Base-by-base conservation (phyloP, 2,797 vertebrate species). In the Channallabes apus region DNA sequence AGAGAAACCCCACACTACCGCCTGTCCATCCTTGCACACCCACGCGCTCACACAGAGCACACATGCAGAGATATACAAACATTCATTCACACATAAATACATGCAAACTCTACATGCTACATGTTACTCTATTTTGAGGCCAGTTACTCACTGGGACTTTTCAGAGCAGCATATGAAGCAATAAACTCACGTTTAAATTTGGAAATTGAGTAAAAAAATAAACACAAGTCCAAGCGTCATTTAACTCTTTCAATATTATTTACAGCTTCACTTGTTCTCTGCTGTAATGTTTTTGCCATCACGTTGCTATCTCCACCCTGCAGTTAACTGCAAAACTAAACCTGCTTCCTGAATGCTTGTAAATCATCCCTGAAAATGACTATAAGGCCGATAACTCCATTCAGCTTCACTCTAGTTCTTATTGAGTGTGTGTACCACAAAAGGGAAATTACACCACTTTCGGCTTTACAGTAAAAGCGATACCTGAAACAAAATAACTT, bases 301-400 rank as follows among this genome's bases (percentile, higher is more conserved):
- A 29, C n/a, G 11, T n/a, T 7, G 8, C 56, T 90, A 86, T 85
- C 85, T 82, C 59, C 73, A 58, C 1, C 56, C 61, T 73, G 67
- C 87, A 88, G 80, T 61, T 83, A 76, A 76, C 35, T 75, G 75
- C 35, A 62, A 58, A 65, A 0, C 11, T 75, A 65, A 68, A 80
- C 61, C 64, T 76, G 69, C 64, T 87, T 87, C 82, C 82, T 87
- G 77, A 58, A 46, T 72, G 75, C 80, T 84, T 59, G 80, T 86
- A 84, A 88, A 84, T 86, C 82, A 82, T 61, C 61, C 38, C 22
- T 82, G 29, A 84, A 54, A 88, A 79, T 82, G 73, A 82, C 62
- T 86, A 56, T 64, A 73, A 78, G 68, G 59, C 82, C 51, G 15
- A 24, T 67, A 58, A 84, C 80, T 80, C 62, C 8, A 68, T 58